Conservation (phyloP, 2,797 vertebrate species). For the Sebastes iracundus region DNA sequence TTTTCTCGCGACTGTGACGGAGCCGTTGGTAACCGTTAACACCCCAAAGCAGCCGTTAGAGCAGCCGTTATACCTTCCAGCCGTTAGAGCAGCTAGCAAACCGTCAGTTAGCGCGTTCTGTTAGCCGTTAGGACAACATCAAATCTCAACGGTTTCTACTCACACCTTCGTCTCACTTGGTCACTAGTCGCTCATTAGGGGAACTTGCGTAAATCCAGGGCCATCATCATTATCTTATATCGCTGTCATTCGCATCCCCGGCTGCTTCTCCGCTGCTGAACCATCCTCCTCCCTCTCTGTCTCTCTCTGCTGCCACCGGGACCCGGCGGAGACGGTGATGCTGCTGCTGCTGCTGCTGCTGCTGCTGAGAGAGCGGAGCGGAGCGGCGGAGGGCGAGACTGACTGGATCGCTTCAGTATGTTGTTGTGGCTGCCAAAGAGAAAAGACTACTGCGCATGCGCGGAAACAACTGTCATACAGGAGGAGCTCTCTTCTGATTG, state of each 20-base stretch:
- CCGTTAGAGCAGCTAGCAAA: too few species aligned
- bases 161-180: constrained; percentile 66
- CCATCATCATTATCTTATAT: constrained; percentile 45
- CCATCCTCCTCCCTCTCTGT: constrained; percentile 55
- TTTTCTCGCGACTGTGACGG: not conserved
- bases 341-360: constrained; percentile 10
- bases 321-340: constrained; percentile 46
- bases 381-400: constrained; percentile 48
- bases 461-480: constrained; percentile 30
- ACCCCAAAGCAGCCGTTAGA: too few species aligned
- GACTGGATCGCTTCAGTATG: constrained; percentile 46
- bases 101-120: constrained; percentile 47
- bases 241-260: constrained; percentile 60
- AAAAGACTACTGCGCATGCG: constrained; percentile 60
- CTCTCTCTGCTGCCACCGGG: constrained; percentile 30
- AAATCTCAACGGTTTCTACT: constrained; percentile 54
- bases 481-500: constrained; percentile 42
- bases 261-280: constrained; percentile 47
- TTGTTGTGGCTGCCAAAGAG: constrained; percentile 75
- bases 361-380: constrained; percentile 5
- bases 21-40: not conserved
- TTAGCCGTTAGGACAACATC: constrained; percentile 51
- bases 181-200: constrained; percentile 38
- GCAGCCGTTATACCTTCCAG: too few species aligned
- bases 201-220: constrained; percentile 41